Percentiles rank a stretch among this genome's conserved stretches.
Evolutionary conservation across 2,113 vertebrate genomes (phyloP).

Genomic region (Amazona guildingii): DNA sequence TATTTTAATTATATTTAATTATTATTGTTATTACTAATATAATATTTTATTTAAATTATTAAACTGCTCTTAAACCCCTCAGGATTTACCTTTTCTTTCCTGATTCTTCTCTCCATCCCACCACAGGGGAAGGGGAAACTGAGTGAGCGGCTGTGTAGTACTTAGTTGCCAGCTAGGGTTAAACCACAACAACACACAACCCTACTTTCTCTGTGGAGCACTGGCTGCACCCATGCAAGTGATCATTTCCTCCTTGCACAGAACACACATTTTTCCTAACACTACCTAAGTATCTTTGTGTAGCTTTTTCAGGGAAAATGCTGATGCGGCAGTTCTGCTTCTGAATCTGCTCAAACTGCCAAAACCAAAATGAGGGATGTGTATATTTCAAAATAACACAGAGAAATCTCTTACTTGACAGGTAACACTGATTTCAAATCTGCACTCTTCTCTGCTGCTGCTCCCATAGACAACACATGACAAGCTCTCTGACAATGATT

Average conservation of each 20-base stretch:
- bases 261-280: not conserved
- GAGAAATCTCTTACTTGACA: not conserved
- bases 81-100: not conserved
- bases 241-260: not conserved
- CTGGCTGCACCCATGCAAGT: rapidly evolving
- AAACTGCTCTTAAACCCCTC: not conserved
- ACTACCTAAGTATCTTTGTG: not conserved
- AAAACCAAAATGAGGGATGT: not conserved
- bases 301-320: not conserved
- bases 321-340: not conserved
- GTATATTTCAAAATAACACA: not conserved
- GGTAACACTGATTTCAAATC: not conserved
- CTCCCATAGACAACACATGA: not conserved
- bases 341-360: not conserved
- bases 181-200: not conserved
- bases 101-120: not conserved
- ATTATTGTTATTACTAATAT: not conserved
- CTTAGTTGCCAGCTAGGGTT: not conserved
- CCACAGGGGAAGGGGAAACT: not conserved
- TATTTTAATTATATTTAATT: not conserved
- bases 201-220: not conserved
- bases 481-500: not conserved
- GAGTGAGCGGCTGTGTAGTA: not conserved
- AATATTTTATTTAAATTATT: not conserved
- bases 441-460: not conserved